Evolutionary conservation across 2,888 invertebrate genomes (phyloP).

Genomic region (Proisotoma minuta): DNA sequence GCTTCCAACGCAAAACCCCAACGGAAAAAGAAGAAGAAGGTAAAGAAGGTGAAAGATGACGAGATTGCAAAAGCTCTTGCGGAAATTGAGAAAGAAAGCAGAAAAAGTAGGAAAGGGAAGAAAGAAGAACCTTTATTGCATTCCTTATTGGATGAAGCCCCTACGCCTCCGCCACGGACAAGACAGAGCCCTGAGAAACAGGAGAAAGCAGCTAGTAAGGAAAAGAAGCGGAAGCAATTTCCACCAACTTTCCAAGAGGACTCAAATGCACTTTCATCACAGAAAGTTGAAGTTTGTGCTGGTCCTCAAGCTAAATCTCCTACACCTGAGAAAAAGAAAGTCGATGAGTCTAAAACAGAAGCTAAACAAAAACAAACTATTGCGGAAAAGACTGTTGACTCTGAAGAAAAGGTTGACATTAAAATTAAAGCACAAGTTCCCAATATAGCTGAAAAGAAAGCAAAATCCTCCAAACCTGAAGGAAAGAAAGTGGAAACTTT

Average conservation of each 20-base stretch:
- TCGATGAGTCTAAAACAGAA: background rate
- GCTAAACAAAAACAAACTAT: background rate
- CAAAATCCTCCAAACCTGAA: too few relatives aligned
- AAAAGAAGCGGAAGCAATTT: too few relatives aligned
- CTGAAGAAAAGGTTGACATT: background rate
- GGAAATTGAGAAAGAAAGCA: constrained; percentile 32
- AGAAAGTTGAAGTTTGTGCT: too few relatives aligned
- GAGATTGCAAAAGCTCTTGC: constrained; percentile 40
- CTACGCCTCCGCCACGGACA: background rate
- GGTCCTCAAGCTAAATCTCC: background rate
- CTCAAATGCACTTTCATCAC: too few relatives aligned
- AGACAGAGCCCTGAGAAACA: too few relatives aligned
- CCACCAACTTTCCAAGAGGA: too few relatives aligned
- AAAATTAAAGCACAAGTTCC: too few relatives aligned
- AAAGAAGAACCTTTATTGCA: too few relatives aligned
- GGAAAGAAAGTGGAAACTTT: too few relatives aligned
- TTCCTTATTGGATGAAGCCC: too few relatives aligned
- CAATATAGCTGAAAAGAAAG: too few relatives aligned
- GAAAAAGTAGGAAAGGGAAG: background rate
- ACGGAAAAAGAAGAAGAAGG: constrained; percentile 30
- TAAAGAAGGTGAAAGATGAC: constrained; percentile 35
- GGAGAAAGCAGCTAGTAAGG: too few relatives aligned
- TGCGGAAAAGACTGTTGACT: background rate
- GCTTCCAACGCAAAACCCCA: background rate
- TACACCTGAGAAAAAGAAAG: background rate